Conservation (phyloP, 2,888 invertebrate species). For the Philopedon plagiatum region DNA sequence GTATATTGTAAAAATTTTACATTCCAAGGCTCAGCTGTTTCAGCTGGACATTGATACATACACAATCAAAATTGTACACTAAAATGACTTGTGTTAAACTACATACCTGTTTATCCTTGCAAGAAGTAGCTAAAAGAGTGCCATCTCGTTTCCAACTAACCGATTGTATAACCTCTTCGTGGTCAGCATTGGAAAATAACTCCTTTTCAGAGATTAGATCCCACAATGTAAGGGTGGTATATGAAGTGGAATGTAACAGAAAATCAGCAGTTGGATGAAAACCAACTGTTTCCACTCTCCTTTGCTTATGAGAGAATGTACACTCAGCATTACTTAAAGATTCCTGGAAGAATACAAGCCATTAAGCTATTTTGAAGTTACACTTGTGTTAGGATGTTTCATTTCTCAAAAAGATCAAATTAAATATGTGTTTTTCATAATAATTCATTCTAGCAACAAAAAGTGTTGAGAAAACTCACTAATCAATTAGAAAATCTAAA, state of each 20-base stretch:
- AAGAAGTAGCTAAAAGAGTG: constrained; percentile 84
- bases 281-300: constrained; percentile 89
- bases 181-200: constrained; percentile 78
- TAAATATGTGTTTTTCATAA: background rate
- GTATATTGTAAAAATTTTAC: no score
- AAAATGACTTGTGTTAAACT: no score
- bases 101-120: constrained; percentile 85
- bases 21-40: no score
- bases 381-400: no score
- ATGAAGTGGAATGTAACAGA: constrained; percentile 88
- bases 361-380: no score
- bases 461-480: no score
- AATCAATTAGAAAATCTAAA: no score
- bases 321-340: constrained; percentile 85
- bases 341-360: constrained; percentile 70
- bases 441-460: no score
- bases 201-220: constrained; percentile 89
- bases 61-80: no score
- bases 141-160: constrained; percentile 94
- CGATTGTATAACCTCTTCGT: constrained; percentile 90
- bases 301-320: constrained; percentile 86
- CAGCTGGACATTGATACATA: no score
- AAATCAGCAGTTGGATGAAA: constrained; percentile 95
- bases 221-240: constrained; percentile 86
- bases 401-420: no score